Conservation (phyloP, 2,797 vertebrate genomes). For the Streptopelia turtur region DNA sequence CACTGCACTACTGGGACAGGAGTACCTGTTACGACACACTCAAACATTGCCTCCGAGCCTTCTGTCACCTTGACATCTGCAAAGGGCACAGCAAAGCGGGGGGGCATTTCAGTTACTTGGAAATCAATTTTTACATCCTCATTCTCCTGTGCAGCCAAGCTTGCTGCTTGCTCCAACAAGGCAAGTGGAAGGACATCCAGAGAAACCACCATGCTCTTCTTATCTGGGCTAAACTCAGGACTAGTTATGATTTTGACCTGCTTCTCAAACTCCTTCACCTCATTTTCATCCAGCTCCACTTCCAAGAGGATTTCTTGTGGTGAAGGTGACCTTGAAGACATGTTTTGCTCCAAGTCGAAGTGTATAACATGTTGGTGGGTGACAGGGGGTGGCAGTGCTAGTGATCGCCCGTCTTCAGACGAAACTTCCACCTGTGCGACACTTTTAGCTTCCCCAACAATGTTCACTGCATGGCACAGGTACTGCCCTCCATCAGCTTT, state of each 20-base stretch:
- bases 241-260: conserved; percentile 98
- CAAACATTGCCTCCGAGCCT: conserved; percentile 88
- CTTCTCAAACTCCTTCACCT: conserved; percentile 96
- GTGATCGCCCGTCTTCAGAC: conserved; percentile 83
- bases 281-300: conserved; percentile 95
- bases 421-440: conserved; percentile 87
- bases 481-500: conserved; percentile 91
- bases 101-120: conserved; percentile 96
- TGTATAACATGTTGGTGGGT: conserved; percentile 98
- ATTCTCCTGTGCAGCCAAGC: conserved; percentile 82
- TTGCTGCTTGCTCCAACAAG: conserved; percentile 84
- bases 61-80: conserved; percentile 87
- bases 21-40: conserved; percentile 92
- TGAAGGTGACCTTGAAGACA: conserved; percentile 93
- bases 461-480: conserved; percentile 93
- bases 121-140: conserved; percentile 93
- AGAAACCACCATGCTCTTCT: conserved; percentile 97
- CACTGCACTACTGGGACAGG: conserved; percentile 91
- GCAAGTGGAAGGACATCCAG: conserved; percentile 93
- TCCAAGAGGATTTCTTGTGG: conserved; percentile 98
- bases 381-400: conserved; percentile 89
- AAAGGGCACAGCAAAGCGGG: conserved; percentile 91
- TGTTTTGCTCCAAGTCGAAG: conserved; percentile 90
- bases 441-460: conserved; percentile 93
- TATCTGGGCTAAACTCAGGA: conserved; percentile 93